Conservation (phyloP, 2,797 vertebrate species). For the Sebastes matsubarae region DNA sequence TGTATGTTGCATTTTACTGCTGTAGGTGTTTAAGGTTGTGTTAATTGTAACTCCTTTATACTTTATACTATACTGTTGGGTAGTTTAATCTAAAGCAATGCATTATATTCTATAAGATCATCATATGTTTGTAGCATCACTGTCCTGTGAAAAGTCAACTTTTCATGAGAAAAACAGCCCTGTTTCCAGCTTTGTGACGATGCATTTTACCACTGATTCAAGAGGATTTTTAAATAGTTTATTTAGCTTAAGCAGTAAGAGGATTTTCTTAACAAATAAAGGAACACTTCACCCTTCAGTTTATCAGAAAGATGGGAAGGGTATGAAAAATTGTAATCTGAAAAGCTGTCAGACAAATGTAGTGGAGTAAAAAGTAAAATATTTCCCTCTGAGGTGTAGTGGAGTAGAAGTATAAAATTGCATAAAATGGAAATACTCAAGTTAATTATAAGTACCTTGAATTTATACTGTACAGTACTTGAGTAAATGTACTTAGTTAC, state of each 20-base stretch:
- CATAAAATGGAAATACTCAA: neutral
- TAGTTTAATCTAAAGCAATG: neutral
- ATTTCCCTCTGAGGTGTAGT: neutral
- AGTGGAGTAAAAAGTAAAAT: neutral
- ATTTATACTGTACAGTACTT: neutral
- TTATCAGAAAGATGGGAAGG: neutral
- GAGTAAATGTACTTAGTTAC: neutral
- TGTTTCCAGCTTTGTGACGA: too few species aligned
- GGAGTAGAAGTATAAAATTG: neutral
- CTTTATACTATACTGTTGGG: neutral
- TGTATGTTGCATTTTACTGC: neutral
- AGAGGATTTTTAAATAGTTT: neutral
- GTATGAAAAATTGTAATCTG: neutral
- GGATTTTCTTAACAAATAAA: neutral
- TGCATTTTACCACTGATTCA: too few species aligned
- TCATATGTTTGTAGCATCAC: neutral
- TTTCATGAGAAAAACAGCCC: neutral
- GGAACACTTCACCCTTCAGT: neutral
- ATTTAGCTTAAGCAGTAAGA: neutral
- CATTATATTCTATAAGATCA: neutral
- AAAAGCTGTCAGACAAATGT: neutral
- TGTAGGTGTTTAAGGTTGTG: neutral
- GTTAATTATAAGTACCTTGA: neutral
- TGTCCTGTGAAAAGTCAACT: neutral
- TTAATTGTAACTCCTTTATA: neutral